Evolutionary conservation across 2,888 invertebrate species (phyloP), one percentile per base, ranked within the genome.

Genomic region (Rhyacophila evoluta): DNA sequence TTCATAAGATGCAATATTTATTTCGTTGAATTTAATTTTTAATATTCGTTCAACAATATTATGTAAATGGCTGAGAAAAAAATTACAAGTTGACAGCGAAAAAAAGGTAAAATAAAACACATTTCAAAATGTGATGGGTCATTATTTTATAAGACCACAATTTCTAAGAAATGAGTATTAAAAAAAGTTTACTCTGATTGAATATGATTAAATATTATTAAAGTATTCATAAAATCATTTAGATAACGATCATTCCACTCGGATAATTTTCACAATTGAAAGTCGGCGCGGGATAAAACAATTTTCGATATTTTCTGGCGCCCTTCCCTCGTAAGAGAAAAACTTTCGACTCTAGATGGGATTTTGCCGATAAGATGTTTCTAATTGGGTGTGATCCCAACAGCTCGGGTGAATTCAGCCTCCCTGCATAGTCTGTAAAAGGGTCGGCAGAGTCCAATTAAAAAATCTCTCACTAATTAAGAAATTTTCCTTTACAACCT

Each of bases 311-410:
- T 55, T 55, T 55, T 55, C 55, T 55, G 55, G 55, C 55, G 55
- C 55, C 55, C 55, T 55, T 25, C 25, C 10, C 55, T 55, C 19
- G 55, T 55, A 55, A 33, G 25, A 19, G 55, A 55, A 55, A 55
- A 55, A 55, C 55, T 55, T 55, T 55, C 55, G 55, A 55, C 55
- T 55, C 15, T 55, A 55, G 55, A 55, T 55, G 55, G 55, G 55
- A 55, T 55, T 55, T 55, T 19, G 55, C 55, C 55, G 55, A 55
- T 55, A 55, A 55, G 55, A 55, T 55, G 55, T 55, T 55, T 55
- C 55, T 55, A 55, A 55, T 55, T 55, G 55, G 55, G 55, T 55
- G 55, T 55, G 55, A 55, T 55, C 55, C 55, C 55, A 55, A 55
- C 55, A 55, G 55, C 55, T 55, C 55, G 55, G 55, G 25, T 19